Base-by-base conservation (phyloP, 2,797 vertebrate species). In the Sebastes hopkinsi region DNA sequence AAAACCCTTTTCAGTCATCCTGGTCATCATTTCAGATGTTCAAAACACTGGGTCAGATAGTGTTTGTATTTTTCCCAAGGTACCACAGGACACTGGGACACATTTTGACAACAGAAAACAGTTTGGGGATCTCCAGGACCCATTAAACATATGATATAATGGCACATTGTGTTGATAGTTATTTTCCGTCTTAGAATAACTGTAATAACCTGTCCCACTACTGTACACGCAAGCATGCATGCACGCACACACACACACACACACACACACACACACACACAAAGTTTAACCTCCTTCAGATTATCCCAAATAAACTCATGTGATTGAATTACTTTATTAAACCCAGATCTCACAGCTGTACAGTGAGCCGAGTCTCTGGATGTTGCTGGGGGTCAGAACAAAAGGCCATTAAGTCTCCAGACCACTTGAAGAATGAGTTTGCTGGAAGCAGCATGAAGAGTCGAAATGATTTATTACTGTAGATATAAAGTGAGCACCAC, bases 321-420 rank as follows among this genome's bases (percentile, higher is more conserved):
- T 27, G 62, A 38, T 65, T 65, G 34, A 64, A 38, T 38, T 12
- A 34, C 60, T 62, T 62, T 22, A 64, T 64, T 64, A 36, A 64
- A 65, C 14, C 8, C n/a, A 36, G 61, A n/a, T 34, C 20, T 36
- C 30, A 62, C 60, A 62, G 60, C 20, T 52, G 50, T 52, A 10
- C 18, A 22, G 20, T 23, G 34, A 36, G 38, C 38, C 14, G 38
- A 42, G 38, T 42, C 14, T 42, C 38, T 62, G 32, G 60, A 34
- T 12, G 30, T n/a, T 10, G 16, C 29, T 73, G 29, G 18, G 29
- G 62, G 34, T 72, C 61, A 67, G 55, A 73, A 73, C 62, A 61
- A 61, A 67, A 73, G 29, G 46, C 14, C 56, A 32, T 54, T 14
- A 8, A 64, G 52, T 65, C 52, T 58, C 14, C 56, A 27, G 22